Evolutionary conservation across 2,888 invertebrate genomes (phyloP), one percentile per base, ranked within the genome.

Genomic region (Portevinia maculata): DNA sequence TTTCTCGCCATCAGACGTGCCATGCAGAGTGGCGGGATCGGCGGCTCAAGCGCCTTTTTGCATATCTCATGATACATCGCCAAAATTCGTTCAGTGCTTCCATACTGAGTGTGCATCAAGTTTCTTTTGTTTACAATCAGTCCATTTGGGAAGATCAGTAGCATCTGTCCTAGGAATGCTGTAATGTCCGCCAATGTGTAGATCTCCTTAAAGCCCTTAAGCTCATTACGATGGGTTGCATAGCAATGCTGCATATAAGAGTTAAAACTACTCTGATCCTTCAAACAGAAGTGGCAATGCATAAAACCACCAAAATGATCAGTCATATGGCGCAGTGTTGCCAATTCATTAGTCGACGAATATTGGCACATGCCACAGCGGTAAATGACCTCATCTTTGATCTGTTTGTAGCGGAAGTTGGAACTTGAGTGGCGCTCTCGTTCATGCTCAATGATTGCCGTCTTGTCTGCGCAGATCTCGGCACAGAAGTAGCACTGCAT

Each of bases 311-410:
- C 83, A 52, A 86, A 89, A 53, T 89, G 89, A 71, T 88, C 87
- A 11, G 89, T 78, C 86, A 92, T 91, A 70, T 93, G 93, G 0
- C 87, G 87, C 28, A 89, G 76, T 21, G 92, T 86, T 0, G 87
- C 85, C 15, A 85, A 44, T n/a, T 91, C 85, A 3, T 89, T 86
- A 0, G 87, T 85, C 0, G 90, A 88, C 0, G 92, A 87, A 1
- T 85, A 88, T 7, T 88, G 84, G 75, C 93, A 93, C 7, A 88
- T 86, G 11, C 89, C 88, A 79, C 93, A 93, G 71, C 91, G 91
- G 8, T 91, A 89, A 0, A 92, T 91, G 0, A 91, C 85, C 0
- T 88, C 87, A 0, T 91, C 79, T 3, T 41, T 79, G 1, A 89
- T 21, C 34, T 85, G 84, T 3, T 86, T 86, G 46, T 87, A 89